phyloP scores from a whole-genome alignment of 2,888 invertebrate species.

The Andrena trimmerana region DNA sequence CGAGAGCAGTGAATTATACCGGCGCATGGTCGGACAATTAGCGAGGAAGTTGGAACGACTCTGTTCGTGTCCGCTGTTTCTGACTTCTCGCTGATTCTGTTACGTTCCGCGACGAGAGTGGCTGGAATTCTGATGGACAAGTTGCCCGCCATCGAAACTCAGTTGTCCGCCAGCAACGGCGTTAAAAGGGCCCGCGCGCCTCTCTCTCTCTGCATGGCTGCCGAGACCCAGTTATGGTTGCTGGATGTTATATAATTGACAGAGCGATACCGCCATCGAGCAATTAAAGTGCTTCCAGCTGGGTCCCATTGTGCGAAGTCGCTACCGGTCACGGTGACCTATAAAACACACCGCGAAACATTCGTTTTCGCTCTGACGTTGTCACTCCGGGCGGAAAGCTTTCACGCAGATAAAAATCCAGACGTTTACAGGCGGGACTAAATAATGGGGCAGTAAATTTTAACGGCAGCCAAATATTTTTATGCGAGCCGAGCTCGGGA shows the following conservation, averaged over 20 bases:
- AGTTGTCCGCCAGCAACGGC: conserved; percentile 29
- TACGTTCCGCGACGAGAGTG: conserved; percentile 16
- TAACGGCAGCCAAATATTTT: conserved; percentile 13
- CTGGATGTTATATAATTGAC: conserved; percentile 57
- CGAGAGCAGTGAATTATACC: conserved; percentile 23
- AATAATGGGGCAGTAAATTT: conserved; percentile 9
- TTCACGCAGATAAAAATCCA: not conserved
- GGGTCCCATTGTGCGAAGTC: conserved; percentile 28
- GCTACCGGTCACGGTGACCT: conserved; percentile 22
- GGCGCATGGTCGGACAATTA: conserved; percentile 50
- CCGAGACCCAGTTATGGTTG: conserved; percentile 48
- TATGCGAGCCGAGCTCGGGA: not conserved
- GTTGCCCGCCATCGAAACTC: conserved; percentile 46
- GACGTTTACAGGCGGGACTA: not conserved
- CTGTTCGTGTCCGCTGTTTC: conserved; percentile 24
- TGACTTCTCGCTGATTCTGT: conserved; percentile 24
- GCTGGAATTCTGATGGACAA: conserved; percentile 54
- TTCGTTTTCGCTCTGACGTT: conserved; percentile 13
- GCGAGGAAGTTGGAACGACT: conserved; percentile 21
- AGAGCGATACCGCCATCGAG: conserved; percentile 43
- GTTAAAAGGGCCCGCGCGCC: conserved; percentile 31
- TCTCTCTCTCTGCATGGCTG: conserved; percentile 33
- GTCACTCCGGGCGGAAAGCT: not conserved
- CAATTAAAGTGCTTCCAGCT: conserved; percentile 31
- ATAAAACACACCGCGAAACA: conserved; percentile 12